phyloP scores from a whole-genome alignment of 2,797 vertebrate genomes.

The Diceros bicornis region DNA sequence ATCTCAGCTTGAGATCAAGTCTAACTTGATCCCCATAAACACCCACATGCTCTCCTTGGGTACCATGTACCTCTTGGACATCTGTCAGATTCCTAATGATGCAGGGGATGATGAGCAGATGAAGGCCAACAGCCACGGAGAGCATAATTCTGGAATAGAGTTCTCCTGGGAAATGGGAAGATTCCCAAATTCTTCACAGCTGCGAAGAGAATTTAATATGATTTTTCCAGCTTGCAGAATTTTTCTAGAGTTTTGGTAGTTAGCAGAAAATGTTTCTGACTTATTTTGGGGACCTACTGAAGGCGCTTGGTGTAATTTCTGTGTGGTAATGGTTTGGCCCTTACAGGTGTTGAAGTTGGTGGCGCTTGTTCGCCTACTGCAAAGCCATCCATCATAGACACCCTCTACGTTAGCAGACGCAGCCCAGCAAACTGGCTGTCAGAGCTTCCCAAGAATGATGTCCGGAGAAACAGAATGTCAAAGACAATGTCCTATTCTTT shows the following conservation, averaged over 20 bases:
- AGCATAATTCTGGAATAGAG: not conserved
- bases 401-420: not conserved
- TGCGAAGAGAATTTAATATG: not conserved
- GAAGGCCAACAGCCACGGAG: not conserved
- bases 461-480: not conserved
- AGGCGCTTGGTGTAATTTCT: not conserved
- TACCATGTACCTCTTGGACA: not conserved
- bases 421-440: not conserved
- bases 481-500: not conserved
- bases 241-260: constrained; percentile 16
- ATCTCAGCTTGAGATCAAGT: not conserved
- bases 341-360: not conserved
- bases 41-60: not conserved
- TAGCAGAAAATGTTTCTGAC: not conserved
- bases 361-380: not conserved
- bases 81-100: not conserved
- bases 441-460: not conserved
- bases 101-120: rapidly evolving
- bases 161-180: not conserved
- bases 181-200: not conserved
- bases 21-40: not conserved
- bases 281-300: not conserved
- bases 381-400: not conserved
- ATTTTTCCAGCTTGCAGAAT: not conserved
- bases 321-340: not conserved